Base-by-base conservation (phyloP, 2,113 vertebrate genomes). In the Glaucomys volans region DNA sequence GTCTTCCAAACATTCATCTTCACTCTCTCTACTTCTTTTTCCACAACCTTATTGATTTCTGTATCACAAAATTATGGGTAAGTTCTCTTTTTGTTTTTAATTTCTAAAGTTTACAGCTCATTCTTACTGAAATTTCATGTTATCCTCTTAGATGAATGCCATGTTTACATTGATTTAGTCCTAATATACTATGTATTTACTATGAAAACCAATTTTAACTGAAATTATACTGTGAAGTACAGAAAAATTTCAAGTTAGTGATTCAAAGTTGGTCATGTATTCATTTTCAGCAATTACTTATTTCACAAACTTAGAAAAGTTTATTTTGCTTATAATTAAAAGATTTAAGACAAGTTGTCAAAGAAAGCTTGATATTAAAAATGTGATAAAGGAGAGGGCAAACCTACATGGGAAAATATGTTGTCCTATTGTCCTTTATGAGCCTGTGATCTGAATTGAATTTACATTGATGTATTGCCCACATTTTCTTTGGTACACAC, bases 201-300 rank as follows among this genome's bases (percentile, higher is more conserved):
- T 35, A 57, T 71, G 37, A 89, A 92, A 92, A 54, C 35, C 26
- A 59, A 80, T 62, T 87, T 79, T 90, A 90, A 84, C 4, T 93
- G 35, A 84, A 84, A 64, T 87, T 71, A 64, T 47, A n/a, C n/a
- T 47, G 4, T 37, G 12, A 92, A 17, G 26, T 82, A 79, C 8
- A 52, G 30, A 47, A 77, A 88, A 57, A 7, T 35, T 57, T 28
- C 28, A 8, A 62, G 30, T 54, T 32, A 40, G 5, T 84, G n/a
- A 75, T 84, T 77, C 62, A 87, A 17, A 57, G 64, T 72, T 52
- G 28, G 57, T 84, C 3, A 5, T 37, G 6, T 28, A 84, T 91
- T 90, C 35, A 28, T 82, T 66, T 86, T 82, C 22, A 79, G 52
- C 8, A 74, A 17, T 86, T 82, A 30, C 11, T 85, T 90, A 59